These are phyloP conservation scores for Lutraria rhynchaena DNA, from an alignment of 1,140 invertebrate species.

Conservation along the genomic window DNA sequence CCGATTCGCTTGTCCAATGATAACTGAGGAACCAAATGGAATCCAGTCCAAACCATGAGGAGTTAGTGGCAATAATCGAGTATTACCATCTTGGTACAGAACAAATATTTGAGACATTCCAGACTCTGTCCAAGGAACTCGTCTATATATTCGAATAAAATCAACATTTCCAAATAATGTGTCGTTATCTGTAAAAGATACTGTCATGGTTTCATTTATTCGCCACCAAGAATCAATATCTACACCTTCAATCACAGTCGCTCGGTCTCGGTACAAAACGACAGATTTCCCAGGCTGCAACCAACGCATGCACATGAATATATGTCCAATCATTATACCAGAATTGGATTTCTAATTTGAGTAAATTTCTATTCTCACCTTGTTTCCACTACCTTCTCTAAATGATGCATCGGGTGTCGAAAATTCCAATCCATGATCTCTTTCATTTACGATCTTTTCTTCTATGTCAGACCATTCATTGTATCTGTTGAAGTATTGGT, in stretches of 20 bases:
- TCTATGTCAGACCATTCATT: constrained; percentile 19
- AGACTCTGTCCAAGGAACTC: constrained; percentile 57
- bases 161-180: constrained; percentile 36
- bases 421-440: constrained; percentile 6
- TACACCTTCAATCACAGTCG: constrained; percentile 66
- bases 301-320: constrained; percentile 22
- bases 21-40: constrained; percentile 73
- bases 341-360: not conserved
- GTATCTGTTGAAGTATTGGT: constrained; percentile 56
- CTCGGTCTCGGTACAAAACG: constrained; percentile 46
- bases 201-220: constrained; percentile 62
- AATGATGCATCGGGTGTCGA: constrained; percentile 67
- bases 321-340: not conserved
- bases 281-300: not conserved
- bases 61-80: constrained; percentile 64
- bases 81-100: constrained; percentile 72
- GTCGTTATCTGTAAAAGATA: constrained; percentile 27
- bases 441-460: constrained; percentile 16
- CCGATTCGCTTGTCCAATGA: constrained; percentile 68
- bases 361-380: constrained; percentile 39
- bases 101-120: constrained; percentile 69
- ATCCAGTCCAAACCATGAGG: constrained; percentile 75
- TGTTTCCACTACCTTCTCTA: constrained; percentile 49
- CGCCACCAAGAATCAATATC: constrained; percentile 74
- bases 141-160: constrained; percentile 62